These are phyloP conservation scores for Pteromalus puparum DNA, from an alignment of 1,140 invertebrate species.

Conservation along the genomic window DNA sequence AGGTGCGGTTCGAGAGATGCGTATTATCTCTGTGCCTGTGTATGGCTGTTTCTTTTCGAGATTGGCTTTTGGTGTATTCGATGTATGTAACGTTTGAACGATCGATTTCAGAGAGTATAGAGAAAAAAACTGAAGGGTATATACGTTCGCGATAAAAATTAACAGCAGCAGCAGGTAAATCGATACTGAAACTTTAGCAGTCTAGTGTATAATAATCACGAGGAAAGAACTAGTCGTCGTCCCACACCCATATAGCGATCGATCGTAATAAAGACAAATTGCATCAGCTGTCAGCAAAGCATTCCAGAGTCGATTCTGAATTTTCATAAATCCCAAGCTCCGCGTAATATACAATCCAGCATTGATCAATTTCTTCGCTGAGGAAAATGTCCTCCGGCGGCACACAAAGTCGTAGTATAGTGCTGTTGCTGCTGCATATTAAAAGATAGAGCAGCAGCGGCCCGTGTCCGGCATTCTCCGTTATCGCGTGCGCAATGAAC, in stretches of 20 bases:
- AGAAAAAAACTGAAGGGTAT: not conserved
- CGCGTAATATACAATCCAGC: too few relatives aligned
- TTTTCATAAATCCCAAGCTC: too few relatives aligned
- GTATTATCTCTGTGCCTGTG: not conserved
- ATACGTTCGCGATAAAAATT: not conserved
- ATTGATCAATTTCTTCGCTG: not conserved
- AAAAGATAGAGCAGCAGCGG: constrained; percentile 14
- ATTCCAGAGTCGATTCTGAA: too few relatives aligned
- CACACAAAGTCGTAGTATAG: too few relatives aligned
- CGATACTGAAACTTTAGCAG: not conserved
- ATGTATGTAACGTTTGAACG: too few relatives aligned
- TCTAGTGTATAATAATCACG: too few relatives aligned
- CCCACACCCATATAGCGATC: not conserved
- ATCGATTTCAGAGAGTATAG: not conserved
- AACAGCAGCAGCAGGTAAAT: not conserved
- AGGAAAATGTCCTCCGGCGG: not conserved
- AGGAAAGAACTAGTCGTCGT: not conserved
- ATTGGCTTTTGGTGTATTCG: too few relatives aligned
- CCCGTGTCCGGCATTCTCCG: constrained; percentile 11
- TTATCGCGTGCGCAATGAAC: constrained; percentile 26
- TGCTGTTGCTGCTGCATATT: constrained; percentile 18
- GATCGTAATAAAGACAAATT: not conserved
- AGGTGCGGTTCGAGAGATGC: not conserved
- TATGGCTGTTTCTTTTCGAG: too few relatives aligned
- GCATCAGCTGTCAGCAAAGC: not conserved